phyloP scores from a whole-genome alignment of 2,888 invertebrate genomes.

The Drosophila diplacantha region DNA sequence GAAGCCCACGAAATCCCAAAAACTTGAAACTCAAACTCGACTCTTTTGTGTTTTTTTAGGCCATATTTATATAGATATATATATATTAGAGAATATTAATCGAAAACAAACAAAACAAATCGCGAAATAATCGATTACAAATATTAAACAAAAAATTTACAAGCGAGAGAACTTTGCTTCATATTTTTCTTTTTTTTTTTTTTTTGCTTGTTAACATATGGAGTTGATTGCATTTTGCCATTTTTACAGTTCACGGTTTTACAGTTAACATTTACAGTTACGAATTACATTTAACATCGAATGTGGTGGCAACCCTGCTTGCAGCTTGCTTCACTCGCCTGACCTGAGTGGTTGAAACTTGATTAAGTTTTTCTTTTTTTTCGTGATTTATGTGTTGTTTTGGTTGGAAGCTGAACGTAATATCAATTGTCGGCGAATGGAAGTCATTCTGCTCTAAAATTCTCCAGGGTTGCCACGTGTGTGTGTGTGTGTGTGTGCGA shows the following conservation, averaged over 20 bases:
- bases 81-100: conserved; percentile 38
- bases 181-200: neutral
- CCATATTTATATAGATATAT: conserved; percentile 32
- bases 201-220: conserved; percentile 15
- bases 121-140: conserved; percentile 24
- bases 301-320: conserved; percentile 21
- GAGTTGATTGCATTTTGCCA: conserved; percentile 48
- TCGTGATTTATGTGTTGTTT: conserved; percentile 9
- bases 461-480: conserved; percentile 19
- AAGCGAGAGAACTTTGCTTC: conserved; percentile 21
- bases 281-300: conserved; percentile 39
- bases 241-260: conserved; percentile 35
- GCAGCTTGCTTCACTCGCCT: conserved; percentile 22
- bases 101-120: conserved; percentile 36
- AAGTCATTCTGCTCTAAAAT: conserved; percentile 7
- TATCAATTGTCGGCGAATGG: conserved; percentile 33
- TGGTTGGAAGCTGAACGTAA: conserved; percentile 36
- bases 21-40: conserved; percentile 26
- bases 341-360: conserved; percentile 32
- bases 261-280: conserved; percentile 33
- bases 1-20: conserved; percentile 17
- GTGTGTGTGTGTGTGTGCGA: conserved; percentile 14
- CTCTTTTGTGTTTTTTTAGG: conserved; percentile 6
- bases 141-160: conserved; percentile 31
- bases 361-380: conserved; percentile 5